phyloP scores from a whole-genome alignment of 2,113 vertebrate genomes.

The Cacatua alba region DNA sequence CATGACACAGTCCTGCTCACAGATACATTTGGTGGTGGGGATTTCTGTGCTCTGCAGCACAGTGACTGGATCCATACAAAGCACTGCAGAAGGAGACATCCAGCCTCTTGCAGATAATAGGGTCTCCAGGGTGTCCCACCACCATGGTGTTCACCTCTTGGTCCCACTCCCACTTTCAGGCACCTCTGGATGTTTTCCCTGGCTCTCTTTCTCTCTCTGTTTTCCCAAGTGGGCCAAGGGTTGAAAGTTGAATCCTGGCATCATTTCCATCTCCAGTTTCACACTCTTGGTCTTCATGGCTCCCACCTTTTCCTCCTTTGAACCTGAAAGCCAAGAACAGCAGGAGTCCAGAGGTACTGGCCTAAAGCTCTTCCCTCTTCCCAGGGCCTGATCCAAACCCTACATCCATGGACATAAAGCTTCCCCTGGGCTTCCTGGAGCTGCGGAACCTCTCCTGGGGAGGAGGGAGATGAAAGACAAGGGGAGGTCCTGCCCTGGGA shows the following conservation, averaged over 20 bases:
- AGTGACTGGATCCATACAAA: not conserved
- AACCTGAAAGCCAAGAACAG: not conserved
- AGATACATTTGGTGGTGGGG: not conserved
- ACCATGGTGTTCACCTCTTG: not conserved
- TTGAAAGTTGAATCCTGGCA: not conserved
- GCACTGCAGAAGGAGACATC: not conserved
- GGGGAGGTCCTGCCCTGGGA: rapidly evolving
- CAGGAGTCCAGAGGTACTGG: not conserved
- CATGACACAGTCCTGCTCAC: not conserved
- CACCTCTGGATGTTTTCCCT: not conserved
- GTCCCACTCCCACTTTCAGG: not conserved
- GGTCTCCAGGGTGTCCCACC: rapidly evolving
- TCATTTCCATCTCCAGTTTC: not conserved
- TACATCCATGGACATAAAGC: not conserved
- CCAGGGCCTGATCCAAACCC: not conserved
- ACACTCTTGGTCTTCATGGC: rapidly evolving
- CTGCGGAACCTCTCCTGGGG: not conserved
- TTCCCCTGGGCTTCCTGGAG: not conserved
- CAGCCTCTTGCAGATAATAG: not conserved
- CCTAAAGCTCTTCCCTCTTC: not conserved
- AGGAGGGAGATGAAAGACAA: not conserved
- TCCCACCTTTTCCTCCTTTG: not conserved
- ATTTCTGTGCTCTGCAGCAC: not conserved
- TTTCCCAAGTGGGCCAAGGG: not conserved
- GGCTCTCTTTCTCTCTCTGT: not conserved